Base-by-base conservation (phyloP, 2,888 invertebrate genomes). In the Neuroscelio doddi region DNA sequence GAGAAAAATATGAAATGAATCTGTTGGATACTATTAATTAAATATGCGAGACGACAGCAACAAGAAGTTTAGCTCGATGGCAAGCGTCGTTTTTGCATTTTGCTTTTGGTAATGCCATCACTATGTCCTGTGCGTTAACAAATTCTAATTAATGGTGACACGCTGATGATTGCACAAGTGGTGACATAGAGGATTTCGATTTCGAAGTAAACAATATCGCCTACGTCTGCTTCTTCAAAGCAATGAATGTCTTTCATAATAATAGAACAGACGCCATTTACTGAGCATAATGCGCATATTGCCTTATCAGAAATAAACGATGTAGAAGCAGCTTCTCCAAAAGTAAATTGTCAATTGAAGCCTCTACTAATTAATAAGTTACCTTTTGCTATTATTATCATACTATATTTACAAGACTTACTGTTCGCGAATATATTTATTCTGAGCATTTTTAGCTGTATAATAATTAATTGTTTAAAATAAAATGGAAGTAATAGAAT, bases 21-120 rank as follows among this genome's bases (percentile, higher is more conserved):
- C 70, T 68, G 69, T 58, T 67, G 63, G 66, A 62, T 57, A 64
- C 73, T 72, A 72, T 76, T 77, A 77, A 75, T 78, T 78, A 73
- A 73, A 71, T 74, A 72, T 70, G 75, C 73, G 71, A 73, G 75
- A 74, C 72, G 65, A 61, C 51, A 63, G 70, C 53, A 64, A 69
- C 49, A 50, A 64, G 50, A 70, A 68, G 64, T 71, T 71, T 56
- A 49, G 57, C 47, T 53, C 51, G 50, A 55, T 47, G 30, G 51
- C 47, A 21, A 39, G 51, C 45, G 39, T 15, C 8, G 50, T 51
- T 39, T 55, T 55, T 32, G 51, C 51, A 42, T 44, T 50, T 51
- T 32, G 51, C 51, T 38, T 44, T 50, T 51, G 55, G 51, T 17
- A 42, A 53, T 52, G 46, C 42, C 52, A 26, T 30, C 49, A 17